phyloP scores from a whole-genome alignment of 2,888 invertebrate species.

The Cantharis rustica region DNA sequence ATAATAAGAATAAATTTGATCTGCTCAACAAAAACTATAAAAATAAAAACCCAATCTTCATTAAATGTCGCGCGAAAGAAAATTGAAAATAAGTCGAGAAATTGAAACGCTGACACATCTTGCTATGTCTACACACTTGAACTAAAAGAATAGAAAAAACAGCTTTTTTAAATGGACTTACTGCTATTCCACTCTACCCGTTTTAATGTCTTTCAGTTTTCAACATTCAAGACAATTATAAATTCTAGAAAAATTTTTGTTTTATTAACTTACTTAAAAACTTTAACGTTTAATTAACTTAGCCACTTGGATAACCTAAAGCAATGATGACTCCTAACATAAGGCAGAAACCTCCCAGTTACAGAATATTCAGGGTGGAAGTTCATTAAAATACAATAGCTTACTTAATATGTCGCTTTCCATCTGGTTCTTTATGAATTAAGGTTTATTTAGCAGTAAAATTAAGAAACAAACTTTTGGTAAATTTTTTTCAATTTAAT shows the following conservation, averaged over 20 bases:
- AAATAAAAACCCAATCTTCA: not conserved
- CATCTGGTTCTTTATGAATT: not conserved
- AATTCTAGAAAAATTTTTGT: not conserved
- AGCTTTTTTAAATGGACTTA: not conserved
- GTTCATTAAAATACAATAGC: not conserved
- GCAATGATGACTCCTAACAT: not conserved
- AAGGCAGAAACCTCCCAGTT: not conserved
- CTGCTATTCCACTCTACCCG: not conserved
- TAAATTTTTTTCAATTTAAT: not conserved
- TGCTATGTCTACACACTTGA: not conserved
- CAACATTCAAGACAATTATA: not conserved
- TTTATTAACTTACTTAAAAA: not conserved
- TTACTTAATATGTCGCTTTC: not conserved
- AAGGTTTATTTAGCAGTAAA: not conserved
- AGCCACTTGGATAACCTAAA: not conserved
- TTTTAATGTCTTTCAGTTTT: not conserved
- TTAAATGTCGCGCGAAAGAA: not conserved
- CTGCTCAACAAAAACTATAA: not conserved
- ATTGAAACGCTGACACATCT: not conserved
- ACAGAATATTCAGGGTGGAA: not conserved
- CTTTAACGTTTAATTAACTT: not conserved
- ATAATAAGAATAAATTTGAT: not conserved
- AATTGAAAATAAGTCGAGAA: not conserved
- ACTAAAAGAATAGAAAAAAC: not conserved
- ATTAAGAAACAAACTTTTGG: not conserved